A percentile compares a stretch with the other conserved stretches of the same genome.
These are phyloP conservation scores for Neodon shergylaensis DNA, from an alignment of 2,113 vertebrate genomes.

Conservation along the genomic window DNA sequence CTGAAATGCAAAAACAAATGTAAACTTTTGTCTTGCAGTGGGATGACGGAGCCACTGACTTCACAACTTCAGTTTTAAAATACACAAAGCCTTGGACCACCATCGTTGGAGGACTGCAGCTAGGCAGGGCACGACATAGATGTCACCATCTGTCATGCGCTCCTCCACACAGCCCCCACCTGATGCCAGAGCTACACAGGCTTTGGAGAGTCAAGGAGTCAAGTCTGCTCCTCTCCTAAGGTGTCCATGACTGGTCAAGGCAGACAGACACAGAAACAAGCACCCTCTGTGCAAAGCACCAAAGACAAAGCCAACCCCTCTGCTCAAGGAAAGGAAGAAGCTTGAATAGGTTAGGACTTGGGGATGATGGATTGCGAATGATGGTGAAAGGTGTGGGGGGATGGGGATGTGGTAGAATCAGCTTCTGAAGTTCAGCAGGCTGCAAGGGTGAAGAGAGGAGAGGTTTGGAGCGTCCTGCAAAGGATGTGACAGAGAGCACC, in stretches of 20 bases:
- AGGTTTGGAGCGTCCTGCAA: neutral
- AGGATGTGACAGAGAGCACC: neutral
- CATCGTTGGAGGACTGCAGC: neutral
- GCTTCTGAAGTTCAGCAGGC: neutral
- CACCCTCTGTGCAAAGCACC: neutral
- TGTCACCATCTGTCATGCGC: neutral
- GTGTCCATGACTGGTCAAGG: neutral
- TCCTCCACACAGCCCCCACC: neutral
- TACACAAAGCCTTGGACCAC: neutral
- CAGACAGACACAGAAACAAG: neutral
- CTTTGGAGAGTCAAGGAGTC: neutral
- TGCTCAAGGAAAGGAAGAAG: neutral
- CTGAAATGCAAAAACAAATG: neutral
- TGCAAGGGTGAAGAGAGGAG: neutral
- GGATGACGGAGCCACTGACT: neutral
- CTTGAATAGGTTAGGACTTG: neutral
- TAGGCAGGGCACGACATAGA: no score
- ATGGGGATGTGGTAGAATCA: accelerated
- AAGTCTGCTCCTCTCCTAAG: neutral
- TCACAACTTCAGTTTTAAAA: neutral
- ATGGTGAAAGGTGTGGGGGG: accelerated
- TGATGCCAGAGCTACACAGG: neutral
- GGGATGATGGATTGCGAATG: neutral
- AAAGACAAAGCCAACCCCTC: neutral
- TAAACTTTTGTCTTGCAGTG: neutral